Evolutionary conservation across 2,888 invertebrate species (phyloP), one percentile per base, ranked within the genome.

Genomic region (Chouioia cunea): DNA sequence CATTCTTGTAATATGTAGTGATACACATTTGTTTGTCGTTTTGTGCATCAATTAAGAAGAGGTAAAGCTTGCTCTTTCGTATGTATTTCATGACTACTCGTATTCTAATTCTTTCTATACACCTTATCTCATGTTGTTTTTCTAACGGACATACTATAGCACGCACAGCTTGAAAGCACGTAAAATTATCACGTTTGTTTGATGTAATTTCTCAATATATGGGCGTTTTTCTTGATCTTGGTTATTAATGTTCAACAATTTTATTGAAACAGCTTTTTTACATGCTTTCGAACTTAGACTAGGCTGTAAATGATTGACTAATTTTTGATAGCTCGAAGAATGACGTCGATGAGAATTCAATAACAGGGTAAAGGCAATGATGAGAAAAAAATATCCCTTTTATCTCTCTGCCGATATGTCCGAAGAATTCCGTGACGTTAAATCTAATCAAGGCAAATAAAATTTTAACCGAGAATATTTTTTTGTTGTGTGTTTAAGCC

Each of bases 401-500:
- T 36, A 12, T 36, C 56, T 46, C 23, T 59, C 60, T 62, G 62
- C 20, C 36, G 14, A 59, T 48, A 50, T 63, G 53, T 43, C 36
- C 36, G 6, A 54, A 50, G 54, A 72, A 69, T 53, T 69, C 36
- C 62, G 65, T 65, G 72, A 56, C 54, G 68, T 68, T 59, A 60
- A 23, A 15, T 63, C 18, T 62, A n/a, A 8, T 36, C 4, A 12
- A 36, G 4, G 12, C 10, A 36, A 10, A 36, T 36, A 6, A 36
- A 36, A 66, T 65, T 66, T 71, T 72, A 72, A 72, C 62, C 68
- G 72, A 69, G 72, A 36, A 36, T 36, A 36, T 47, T 53, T 53
- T 69, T 72, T 72, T 43, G 70, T 73, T 70, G 47, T 73, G 16
- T 73, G 63, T 73, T 73, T 56, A 70, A 73, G 73, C 73, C 70